A percentile compares a stretch with the other conserved stretches of the same genome.
phyloP scores from a whole-genome alignment of 2,113 vertebrate species.

The Perca fluviatilis region DNA sequence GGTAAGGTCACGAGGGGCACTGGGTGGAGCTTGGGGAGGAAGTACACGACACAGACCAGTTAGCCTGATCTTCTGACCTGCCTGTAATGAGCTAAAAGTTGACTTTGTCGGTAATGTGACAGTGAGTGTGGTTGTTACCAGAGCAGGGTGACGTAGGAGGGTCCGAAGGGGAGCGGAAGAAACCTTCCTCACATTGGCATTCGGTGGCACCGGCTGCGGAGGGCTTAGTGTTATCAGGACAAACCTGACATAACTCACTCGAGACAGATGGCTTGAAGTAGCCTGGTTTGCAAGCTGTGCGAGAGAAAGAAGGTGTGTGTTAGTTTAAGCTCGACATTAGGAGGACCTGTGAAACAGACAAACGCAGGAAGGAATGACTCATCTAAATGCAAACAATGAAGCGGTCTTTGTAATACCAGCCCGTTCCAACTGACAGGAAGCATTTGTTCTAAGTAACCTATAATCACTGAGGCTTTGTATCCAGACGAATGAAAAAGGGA shows the following conservation, averaged over 20 bases:
- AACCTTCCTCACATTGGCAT: constrained; percentile 89
- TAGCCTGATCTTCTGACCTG: constrained; percentile 12
- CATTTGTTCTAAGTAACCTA: constrained; percentile 71
- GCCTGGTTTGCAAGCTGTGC: constrained; percentile 89
- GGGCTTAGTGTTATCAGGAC: constrained; percentile 87
- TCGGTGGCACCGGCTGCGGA: constrained; percentile 77
- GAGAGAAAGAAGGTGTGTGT: constrained; percentile 47
- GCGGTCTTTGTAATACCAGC: constrained; percentile 56
- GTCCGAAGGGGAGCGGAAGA: constrained; percentile 87
- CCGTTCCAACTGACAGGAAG: constrained; percentile 70
- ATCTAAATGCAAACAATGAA: constrained; percentile 74
- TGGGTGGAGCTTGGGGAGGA: constrained; percentile 88
- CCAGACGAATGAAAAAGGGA: constrained; percentile 75
- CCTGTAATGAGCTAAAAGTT: not conserved
- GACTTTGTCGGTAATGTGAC: not conserved
- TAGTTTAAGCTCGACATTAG: constrained; percentile 46
- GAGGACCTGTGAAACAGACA: constrained; percentile 58
- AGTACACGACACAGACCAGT: constrained; percentile 39
- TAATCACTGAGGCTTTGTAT: constrained; percentile 78
- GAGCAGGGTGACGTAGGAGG: constrained; percentile 85
- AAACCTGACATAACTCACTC: constrained; percentile 81
- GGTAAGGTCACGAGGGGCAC: constrained; percentile 85
- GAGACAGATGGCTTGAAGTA: constrained; percentile 88
- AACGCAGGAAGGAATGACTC: constrained; percentile 69
- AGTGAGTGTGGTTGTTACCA: constrained; percentile 80